Base-by-base conservation (phyloP, 1,140 invertebrate genomes). In the Conopomorpha cramerella region DNA sequence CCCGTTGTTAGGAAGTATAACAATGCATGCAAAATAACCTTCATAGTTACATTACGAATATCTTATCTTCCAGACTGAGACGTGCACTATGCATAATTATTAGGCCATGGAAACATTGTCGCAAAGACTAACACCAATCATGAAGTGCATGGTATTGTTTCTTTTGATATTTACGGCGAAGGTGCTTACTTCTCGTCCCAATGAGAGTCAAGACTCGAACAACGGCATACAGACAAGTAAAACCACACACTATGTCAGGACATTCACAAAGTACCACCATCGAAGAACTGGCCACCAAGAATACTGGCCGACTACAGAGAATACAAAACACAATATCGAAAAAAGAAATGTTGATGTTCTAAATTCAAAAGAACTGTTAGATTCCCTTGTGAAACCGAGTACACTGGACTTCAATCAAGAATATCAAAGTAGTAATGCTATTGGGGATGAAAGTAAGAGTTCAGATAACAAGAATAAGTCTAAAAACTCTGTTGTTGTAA, bases 201-300 rank as follows among this genome's bases (percentile, higher is more conserved):
- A 70, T 23, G 70, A 74, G 18, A 49, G 46, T 8, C 54, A 63
- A 16, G 70, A 72, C 19, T 33, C 40, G 2, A 54, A 46, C 38
- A 68, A 68, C 36, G 55, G 52, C 27, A 70, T 72, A 37, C 64
- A 72, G 13, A 57, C 62, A 12, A 36, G 44, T 3, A 74, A 71
- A 45, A 52, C 65, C 2, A 38, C 48, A 1, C 61, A 67, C 31
- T 74, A 72, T 49, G 67, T 74, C 11, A 51, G 70, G 29, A 74
- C 67, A 14, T 74, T 74, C 35, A 74, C 65, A 8, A 74, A 72
- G 54, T 74, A 74, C 19, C 70, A 74, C 30, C 70, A 74, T 16
- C 68, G 67, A 41, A 52, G 70, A 38, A 67, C 63, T 27, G 59
- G 65, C 31, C 18, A 41, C 28, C 32, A 41, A 13, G 50, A 51